A percentile compares a stretch with the other conserved stretches of the same genome.
phyloP scores from a whole-genome alignment of 1,140 invertebrate species.

The Nephotettix cincticeps region DNA sequence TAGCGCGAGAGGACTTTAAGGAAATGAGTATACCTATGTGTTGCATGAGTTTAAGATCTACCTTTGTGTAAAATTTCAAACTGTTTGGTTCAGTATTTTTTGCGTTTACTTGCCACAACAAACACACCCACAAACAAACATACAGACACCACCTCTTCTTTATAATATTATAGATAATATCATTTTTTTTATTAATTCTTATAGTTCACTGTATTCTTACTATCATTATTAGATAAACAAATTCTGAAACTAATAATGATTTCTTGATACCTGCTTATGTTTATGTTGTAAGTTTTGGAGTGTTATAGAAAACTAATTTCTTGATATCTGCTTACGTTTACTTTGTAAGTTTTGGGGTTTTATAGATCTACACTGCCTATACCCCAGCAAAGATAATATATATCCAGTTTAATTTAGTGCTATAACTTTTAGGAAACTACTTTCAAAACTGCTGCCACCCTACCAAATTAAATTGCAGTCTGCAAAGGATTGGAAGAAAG shows the following conservation, averaged over 20 bases:
- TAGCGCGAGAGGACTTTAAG: too few relatives aligned
- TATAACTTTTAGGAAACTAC: conserved; percentile 9
- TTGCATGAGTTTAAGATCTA: too few relatives aligned
- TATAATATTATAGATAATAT: too few relatives aligned
- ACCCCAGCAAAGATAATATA: not conserved
- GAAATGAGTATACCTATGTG: too few relatives aligned
- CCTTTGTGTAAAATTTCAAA: too few relatives aligned
- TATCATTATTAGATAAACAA: too few relatives aligned
- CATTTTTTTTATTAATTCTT: too few relatives aligned
- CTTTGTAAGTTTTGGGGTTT: not conserved
- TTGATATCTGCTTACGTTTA: not conserved
- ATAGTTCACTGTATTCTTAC: too few relatives aligned
- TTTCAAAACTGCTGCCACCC: conserved; percentile 2
- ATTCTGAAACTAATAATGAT: not conserved
- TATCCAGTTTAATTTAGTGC: not conserved
- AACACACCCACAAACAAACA: too few relatives aligned
- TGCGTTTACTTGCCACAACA: too few relatives aligned
- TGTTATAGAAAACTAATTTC: not conserved
- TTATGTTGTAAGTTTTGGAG: not conserved
- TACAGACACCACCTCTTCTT: too few relatives aligned
- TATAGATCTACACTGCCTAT: not conserved
- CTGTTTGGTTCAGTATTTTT: too few relatives aligned
- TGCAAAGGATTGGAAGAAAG: conserved; percentile 80
- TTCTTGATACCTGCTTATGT: not conserved
- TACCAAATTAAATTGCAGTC: conserved; percentile 57